Conservation (phyloP, 2,888 invertebrate species). For the Cheilosia scutellata region DNA sequence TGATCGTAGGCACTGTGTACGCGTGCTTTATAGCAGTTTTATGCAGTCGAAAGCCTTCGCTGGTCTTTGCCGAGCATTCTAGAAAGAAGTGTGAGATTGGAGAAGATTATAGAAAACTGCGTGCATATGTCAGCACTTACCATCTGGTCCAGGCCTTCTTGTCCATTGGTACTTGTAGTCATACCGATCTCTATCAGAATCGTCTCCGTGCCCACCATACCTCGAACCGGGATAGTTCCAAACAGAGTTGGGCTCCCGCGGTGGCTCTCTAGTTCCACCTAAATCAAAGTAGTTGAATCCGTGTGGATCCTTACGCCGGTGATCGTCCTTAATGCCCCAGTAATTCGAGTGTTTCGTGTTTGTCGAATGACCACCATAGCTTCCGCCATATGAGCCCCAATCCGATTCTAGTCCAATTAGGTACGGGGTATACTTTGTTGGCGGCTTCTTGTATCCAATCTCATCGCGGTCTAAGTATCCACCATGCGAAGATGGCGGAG, state of each 20-base stretch:
- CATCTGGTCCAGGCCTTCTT: slow-evolving; percentile 83
- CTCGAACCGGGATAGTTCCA: slow-evolving; percentile 85
- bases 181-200: slow-evolving; percentile 78
- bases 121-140: slow-evolving; percentile 76
- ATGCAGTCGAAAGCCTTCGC: slow-evolving; percentile 90
- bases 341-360: slow-evolving; percentile 83
- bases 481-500: slow-evolving; percentile 79
- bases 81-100: slow-evolving; percentile 38
- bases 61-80: slow-evolving; percentile 91
- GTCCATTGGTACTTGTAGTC: slow-evolving; percentile 84
- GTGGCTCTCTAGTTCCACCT: slow-evolving; percentile 82
- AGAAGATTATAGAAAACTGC: background rate
- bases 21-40: slow-evolving; percentile 88
- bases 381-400: slow-evolving; percentile 87
- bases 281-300: slow-evolving; percentile 84
- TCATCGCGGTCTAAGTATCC: slow-evolving; percentile 80
- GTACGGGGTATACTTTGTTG: slow-evolving; percentile 85
- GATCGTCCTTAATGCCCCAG: slow-evolving; percentile 85
- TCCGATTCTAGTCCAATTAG: slow-evolving; percentile 85
- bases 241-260: slow-evolving; percentile 83
- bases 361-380: slow-evolving; percentile 85
- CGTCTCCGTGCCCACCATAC: slow-evolving; percentile 79
- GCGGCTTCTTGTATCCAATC: slow-evolving; percentile 79
- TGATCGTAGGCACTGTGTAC: slow-evolving; percentile 87
- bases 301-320: slow-evolving; percentile 81